Evolutionary conservation across 1,140 invertebrate species (phyloP).

Genomic region (Alviniconcha marisindica): DNA sequence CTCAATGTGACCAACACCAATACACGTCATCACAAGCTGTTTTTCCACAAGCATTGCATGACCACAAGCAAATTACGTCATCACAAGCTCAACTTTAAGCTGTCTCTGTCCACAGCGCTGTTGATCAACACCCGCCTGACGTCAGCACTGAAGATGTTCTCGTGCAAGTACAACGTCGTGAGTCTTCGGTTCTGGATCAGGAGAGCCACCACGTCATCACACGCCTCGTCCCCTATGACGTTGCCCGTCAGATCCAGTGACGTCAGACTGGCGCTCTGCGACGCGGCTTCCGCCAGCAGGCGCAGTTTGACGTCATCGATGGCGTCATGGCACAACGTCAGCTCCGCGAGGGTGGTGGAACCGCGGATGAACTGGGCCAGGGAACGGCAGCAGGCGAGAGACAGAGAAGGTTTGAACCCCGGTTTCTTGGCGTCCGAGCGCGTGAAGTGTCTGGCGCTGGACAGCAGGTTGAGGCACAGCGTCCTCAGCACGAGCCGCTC

Average conservation of each 20-base stretch:
- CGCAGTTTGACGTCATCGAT: conserved; percentile 43
- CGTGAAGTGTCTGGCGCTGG: conserved; percentile 44
- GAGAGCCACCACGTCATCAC: conserved; percentile 40
- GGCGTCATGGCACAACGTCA: conserved; percentile 50
- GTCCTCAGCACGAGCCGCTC: conserved; percentile 11
- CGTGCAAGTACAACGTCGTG: conserved; percentile 42
- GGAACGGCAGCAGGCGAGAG: conserved; percentile 16
- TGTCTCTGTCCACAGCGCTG: conserved; percentile 31
- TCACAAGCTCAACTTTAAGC: conserved; percentile 51
- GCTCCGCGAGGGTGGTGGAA: conserved; percentile 30
- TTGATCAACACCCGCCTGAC: conserved; percentile 43
- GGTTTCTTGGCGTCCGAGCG: conserved; percentile 42
- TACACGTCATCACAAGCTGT: too few relatives aligned
- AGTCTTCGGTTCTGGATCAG: conserved; percentile 20
- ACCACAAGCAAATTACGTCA: not conserved
- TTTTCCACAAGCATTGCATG: too few relatives aligned
- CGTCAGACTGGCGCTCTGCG: conserved; percentile 29
- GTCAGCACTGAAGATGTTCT: conserved; percentile 45
- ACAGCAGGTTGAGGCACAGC: conserved; percentile 48
- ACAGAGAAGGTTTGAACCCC: conserved; percentile 43
- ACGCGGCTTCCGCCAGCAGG: conserved; percentile 33
- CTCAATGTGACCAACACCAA: too few relatives aligned
- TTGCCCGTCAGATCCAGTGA: conserved; percentile 55
- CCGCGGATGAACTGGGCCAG: conserved; percentile 40
- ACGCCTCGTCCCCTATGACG: conserved; percentile 45